Evolutionary conservation across 2,113 vertebrate genomes (phyloP).

Genomic region (Cyphomyrus discorhynchus): DNA sequence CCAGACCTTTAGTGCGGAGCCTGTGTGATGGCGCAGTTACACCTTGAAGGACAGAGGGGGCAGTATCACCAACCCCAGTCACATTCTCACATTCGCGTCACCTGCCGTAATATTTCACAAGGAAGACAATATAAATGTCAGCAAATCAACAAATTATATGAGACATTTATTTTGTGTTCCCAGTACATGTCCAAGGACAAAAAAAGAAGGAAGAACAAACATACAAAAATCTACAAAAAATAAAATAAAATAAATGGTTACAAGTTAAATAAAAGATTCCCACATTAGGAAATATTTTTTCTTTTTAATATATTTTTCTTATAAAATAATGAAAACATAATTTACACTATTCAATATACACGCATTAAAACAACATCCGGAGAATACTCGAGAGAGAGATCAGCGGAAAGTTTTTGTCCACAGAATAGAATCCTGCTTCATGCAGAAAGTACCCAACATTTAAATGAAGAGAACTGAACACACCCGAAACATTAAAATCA

Average conservation of each 20-base stretch:
- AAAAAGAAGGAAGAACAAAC: background rate
- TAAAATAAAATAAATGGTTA: background rate
- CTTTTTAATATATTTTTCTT: conserved; percentile 58
- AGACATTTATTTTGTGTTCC: conserved; percentile 52
- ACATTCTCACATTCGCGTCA: background rate
- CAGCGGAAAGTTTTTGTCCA: conserved; percentile 27
- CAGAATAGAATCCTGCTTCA: conserved; percentile 10
- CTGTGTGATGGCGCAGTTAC: background rate
- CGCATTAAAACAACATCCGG: conserved; percentile 62
- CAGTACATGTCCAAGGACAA: conserved; percentile 36
- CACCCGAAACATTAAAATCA: conserved; percentile 25
- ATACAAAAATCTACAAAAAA: conserved; percentile 1
- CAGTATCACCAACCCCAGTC: background rate
- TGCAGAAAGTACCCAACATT: conserved; percentile 25
- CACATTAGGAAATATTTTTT: conserved; percentile 49
- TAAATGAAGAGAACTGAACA: conserved; percentile 22
- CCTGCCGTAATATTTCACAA: background rate
- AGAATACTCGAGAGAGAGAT: conserved; percentile 42
- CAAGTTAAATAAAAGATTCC: conserved; percentile 20
- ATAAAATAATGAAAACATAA: conserved; percentile 75
- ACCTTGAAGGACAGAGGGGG: background rate
- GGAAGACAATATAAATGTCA: conserved; percentile 14
- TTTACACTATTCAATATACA: conserved; percentile 74
- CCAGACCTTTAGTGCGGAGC: background rate
- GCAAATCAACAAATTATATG: conserved; percentile 37